phyloP scores from a whole-genome alignment of 2,113 vertebrate genomes.

The Procavia capensis region DNA sequence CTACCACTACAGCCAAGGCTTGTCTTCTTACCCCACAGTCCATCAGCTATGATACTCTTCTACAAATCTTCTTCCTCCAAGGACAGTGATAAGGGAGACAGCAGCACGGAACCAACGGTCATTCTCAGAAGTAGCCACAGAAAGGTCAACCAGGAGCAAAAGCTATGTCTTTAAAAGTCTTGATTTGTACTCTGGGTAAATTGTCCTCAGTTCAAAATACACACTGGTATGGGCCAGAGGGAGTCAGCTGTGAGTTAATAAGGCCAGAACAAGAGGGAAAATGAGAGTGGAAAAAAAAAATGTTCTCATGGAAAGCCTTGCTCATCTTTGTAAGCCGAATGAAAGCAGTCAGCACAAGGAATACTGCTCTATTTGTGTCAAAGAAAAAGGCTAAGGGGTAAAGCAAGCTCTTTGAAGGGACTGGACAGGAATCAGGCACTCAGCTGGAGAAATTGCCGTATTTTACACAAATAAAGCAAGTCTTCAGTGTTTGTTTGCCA shows the following conservation, averaged over 20 bases:
- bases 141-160: not conserved
- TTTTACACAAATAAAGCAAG: no score
- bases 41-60: slow-evolving; percentile 81
- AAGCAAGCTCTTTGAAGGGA: not conserved
- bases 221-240: no score
- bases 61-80: slow-evolving; percentile 78
- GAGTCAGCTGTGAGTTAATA: not conserved
- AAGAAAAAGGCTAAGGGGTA: not conserved
- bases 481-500: no score
- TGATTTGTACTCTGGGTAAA: not conserved
- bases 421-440: fast-evolving
- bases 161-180: not conserved
- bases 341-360: not conserved
- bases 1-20: slow-evolving; percentile 35
- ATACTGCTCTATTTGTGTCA: not conserved
- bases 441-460: not conserved
- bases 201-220: not conserved
- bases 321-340: not conserved
- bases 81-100: slow-evolving; percentile 72
- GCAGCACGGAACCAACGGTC: not conserved
- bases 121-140: not conserved
- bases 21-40: slow-evolving; percentile 69
- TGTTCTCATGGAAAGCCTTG: not conserved
- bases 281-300: not conserved
- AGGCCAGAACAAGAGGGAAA: not conserved